Base-by-base conservation (phyloP, 1,140 invertebrate species). In the Brevipalpus yothersi region DNA sequence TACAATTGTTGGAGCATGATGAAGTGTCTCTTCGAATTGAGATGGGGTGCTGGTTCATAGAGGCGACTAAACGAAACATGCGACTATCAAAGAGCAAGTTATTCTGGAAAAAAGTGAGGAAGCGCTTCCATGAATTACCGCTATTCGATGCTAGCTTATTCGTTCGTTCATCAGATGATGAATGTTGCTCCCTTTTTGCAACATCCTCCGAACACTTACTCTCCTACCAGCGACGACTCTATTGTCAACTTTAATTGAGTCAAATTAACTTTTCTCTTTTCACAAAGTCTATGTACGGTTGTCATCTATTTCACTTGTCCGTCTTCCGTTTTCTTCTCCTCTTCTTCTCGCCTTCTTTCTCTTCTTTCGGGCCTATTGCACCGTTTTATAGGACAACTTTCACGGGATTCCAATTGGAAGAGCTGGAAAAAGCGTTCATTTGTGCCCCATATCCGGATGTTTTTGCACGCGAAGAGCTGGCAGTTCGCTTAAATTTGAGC, bases 371-470 rank as follows among this genome's bases (percentile, higher is more conserved):
- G 21, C n/a, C 21, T 51, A 17, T 84, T 73, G 83, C 81, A 64
- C 78, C 79, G 61, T 84, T 73, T 67, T 68, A 69, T 58, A 53
- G 91, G 72, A 95, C 92, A 1, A 95, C 92, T 0, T 96, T 96
- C 68, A 94, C 90, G 0, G 84, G 89, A 0, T 91, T 88, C 68
- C 92, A 96, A 69, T 72, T 96, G 49, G 90, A 95, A 68, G 88
- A 94, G 68, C 71, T 96, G 66, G 91, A 95, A 68, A 74, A 86
- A 15, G 89, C 90, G 0, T 95, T 96, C 66, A 86, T 94, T 67
- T 75, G 86, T 54, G 90, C 90, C 0, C 91, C 90, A 0, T 96
- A 96, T 70, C 91, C 92, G 0, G 92, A 95, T 70, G 90, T 96
- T 0, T 94, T 95, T 67, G 90, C 89, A 0, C 73, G 92, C 47